Evolutionary conservation across 1,140 invertebrate genomes (phyloP).

Genomic region (Microplitis demolitor): DNA sequence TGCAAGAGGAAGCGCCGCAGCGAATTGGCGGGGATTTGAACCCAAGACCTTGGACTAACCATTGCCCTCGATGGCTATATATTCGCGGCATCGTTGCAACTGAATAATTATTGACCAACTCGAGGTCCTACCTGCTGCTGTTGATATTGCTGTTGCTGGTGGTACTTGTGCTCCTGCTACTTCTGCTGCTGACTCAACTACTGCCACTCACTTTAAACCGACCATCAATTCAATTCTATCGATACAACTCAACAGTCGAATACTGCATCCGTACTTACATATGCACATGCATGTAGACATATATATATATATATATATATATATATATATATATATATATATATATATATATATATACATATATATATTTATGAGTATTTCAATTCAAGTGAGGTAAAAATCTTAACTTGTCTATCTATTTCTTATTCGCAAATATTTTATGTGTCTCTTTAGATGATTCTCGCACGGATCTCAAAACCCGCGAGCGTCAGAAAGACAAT

Average conservation of each 20-base stretch:
- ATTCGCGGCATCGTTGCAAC: conserved; percentile 33
- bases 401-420: no score
- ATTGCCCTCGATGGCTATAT: conserved; percentile 61
- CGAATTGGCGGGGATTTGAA: conserved; percentile 47
- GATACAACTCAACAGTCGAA: neutral
- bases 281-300: no score
- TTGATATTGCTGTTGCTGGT: conserved; percentile 3
- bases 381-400: no score
- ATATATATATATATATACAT: no score
- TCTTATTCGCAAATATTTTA: no score
- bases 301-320: no score
- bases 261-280: neutral
- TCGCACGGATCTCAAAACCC: no score
- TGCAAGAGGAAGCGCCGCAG: conserved; percentile 53
- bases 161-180: neutral
- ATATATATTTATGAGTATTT: no score
- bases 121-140: conserved; percentile 25
- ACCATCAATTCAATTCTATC: neutral
- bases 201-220: neutral
- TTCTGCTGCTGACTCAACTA: neutral
- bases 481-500: no score
- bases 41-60: conserved; percentile 61
- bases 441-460: no score
- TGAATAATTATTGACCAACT: conserved; percentile 30
- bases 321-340: no score